Conservation (phyloP, 2,888 invertebrate genomes). For the Pandemis cinnamomeana region DNA sequence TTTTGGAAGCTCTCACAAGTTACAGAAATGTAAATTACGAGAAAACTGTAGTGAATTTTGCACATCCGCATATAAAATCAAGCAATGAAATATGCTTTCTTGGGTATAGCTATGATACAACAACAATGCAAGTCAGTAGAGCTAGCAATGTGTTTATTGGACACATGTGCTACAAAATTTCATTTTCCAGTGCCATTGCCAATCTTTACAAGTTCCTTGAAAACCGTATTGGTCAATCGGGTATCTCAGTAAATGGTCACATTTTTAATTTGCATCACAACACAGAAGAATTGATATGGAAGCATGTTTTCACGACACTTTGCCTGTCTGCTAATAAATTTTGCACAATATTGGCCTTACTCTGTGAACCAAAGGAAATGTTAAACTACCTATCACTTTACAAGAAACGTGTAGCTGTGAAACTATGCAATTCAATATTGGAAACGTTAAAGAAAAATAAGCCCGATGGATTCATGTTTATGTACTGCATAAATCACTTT, state of each 20-base stretch:
- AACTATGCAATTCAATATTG: conserved; percentile 70
- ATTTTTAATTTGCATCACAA: conserved; percentile 74
- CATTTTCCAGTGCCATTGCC: conserved; percentile 64
- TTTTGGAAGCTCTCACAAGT: conserved; percentile 67
- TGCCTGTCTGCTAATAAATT: conserved; percentile 80
- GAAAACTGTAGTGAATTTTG: conserved; percentile 76
- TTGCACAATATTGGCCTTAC: conserved; percentile 72
- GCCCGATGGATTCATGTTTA: conserved; percentile 59
- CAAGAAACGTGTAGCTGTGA: conserved; percentile 74
- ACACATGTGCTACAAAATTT: conserved; percentile 78
- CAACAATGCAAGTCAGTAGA: conserved; percentile 68
- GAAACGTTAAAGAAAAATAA: conserved; percentile 64
- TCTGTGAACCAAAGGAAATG: conserved; percentile 66
- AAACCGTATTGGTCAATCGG: conserved; percentile 74
- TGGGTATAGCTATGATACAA: conserved; percentile 73
- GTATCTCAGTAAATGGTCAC: conserved; percentile 73
- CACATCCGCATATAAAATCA: conserved; percentile 57
- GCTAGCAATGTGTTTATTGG: conserved; percentile 71
- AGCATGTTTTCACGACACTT: conserved; percentile 72
- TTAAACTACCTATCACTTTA: conserved; percentile 62
- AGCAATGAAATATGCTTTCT: conserved; percentile 70
- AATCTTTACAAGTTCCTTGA: conserved; percentile 71
- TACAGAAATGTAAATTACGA: conserved; percentile 74
- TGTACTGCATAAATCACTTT: conserved; percentile 79
- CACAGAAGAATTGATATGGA: conserved; percentile 70